phyloP scores from a whole-genome alignment of 2,888 invertebrate genomes.

The Pilophorus perplexus region DNA sequence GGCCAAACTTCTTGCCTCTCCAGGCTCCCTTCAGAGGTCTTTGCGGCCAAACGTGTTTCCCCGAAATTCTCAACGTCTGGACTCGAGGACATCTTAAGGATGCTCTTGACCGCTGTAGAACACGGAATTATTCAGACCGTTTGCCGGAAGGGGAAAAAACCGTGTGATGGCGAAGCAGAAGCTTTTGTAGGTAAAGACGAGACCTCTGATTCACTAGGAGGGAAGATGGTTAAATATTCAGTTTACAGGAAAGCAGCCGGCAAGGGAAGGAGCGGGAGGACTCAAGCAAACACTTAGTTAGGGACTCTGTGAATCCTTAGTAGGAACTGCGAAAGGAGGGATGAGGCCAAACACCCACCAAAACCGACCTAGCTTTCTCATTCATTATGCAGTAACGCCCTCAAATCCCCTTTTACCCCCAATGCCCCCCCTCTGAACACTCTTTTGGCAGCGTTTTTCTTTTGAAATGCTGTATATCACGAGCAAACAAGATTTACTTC shows the following conservation, averaged over 20 bases:
- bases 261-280: neutral
- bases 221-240: slow-evolving; percentile 23
- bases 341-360: slow-evolving; percentile 15
- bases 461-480: slow-evolving; percentile 18
- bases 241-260: neutral
- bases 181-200: neutral
- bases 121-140: no score
- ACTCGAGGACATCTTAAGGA: no score
- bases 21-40: no score
- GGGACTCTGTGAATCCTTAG: slow-evolving; percentile 3
- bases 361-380: slow-evolving; percentile 23
- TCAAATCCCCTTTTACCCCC: slow-evolving; percentile 7
- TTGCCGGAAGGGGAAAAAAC: no score
- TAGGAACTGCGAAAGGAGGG: slow-evolving; percentile 7
- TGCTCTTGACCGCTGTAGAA: no score
- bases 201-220: slow-evolving; percentile 14
- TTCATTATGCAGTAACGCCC: slow-evolving; percentile 28
- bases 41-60: no score
- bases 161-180: neutral
- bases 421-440: neutral
- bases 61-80: no score
- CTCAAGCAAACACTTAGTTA: slow-evolving; percentile 24
- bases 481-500: slow-evolving; percentile 9
- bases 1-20: no score
- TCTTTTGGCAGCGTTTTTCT: neutral